Conservation (phyloP, 1,140 invertebrate species). For the Euschistus heros region DNA sequence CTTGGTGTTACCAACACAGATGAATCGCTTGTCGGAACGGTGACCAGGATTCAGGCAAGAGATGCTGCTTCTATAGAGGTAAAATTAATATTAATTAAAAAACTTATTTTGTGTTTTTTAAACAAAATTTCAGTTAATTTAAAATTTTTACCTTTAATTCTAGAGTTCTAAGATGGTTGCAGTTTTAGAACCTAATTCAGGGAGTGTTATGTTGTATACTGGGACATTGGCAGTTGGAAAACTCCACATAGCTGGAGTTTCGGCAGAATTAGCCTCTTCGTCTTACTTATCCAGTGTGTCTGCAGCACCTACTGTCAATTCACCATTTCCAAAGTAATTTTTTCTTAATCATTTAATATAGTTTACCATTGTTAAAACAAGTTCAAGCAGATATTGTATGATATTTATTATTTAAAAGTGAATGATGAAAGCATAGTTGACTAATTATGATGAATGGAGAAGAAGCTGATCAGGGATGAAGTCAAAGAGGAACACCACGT, state of each 20-base stretch:
- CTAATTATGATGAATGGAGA: too few species aligned
- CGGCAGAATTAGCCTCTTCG: slow-evolving; percentile 47
- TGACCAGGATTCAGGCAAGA: slow-evolving; percentile 60
- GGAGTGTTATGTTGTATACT: slow-evolving; percentile 74
- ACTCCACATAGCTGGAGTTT: slow-evolving; percentile 63
- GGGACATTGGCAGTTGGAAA: slow-evolving; percentile 71
- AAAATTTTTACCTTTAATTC: slow-evolving; percentile 26
- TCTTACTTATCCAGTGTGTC: slow-evolving; percentile 44
- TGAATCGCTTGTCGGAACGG: slow-evolving; percentile 59
- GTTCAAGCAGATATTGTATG: too few species aligned
- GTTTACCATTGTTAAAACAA: too few species aligned
- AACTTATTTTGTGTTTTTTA: neutral
- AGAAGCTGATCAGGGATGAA: too few species aligned
- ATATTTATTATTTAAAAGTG: too few species aligned
- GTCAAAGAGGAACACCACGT: too few species aligned
- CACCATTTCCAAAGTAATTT: slow-evolving; percentile 46
- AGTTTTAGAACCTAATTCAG: slow-evolving; percentile 57
- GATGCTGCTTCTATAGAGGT: slow-evolving; percentile 70
- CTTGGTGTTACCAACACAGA: slow-evolving; percentile 65
- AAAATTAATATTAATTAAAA: slow-evolving; percentile 21
- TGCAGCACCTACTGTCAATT: slow-evolving; percentile 36
- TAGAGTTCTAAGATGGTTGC: slow-evolving; percentile 68
- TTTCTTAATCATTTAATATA: neutral
- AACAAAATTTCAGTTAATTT: slow-evolving; percentile 10
- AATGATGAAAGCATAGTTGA: too few species aligned